These are phyloP conservation scores for Aphelinus certus DNA, from an alignment of 1,140 invertebrate genomes.

Conservation along the genomic window DNA sequence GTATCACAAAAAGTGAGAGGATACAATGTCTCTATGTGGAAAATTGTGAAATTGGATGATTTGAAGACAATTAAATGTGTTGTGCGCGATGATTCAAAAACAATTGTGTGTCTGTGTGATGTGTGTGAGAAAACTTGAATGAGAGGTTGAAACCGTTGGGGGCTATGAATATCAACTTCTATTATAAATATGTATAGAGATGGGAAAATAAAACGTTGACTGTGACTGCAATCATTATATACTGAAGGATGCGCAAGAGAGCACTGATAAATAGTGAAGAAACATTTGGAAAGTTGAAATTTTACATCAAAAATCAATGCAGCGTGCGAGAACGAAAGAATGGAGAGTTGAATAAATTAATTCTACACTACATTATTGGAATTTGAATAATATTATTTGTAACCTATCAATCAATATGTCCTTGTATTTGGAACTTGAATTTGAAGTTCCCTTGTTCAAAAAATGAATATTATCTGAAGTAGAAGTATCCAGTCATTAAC, in stretches of 20 bases:
- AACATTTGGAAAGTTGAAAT: constrained; percentile 20
- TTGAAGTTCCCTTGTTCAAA: no score
- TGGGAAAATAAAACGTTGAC: constrained; percentile 49
- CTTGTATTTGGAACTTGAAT: no score
- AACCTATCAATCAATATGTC: no score
- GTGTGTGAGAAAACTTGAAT: constrained; percentile 13
- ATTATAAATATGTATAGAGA: constrained; percentile 29
- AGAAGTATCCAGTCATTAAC: no score
- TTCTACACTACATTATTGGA: neutral
- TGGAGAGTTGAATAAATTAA: neutral
- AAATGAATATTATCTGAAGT: no score
- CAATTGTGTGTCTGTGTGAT: constrained; percentile 7
- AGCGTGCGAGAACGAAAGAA: constrained; percentile 34
- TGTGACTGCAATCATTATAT: constrained; percentile 65
- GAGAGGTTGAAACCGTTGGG: neutral
- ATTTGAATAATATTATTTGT: no score
- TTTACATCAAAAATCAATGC: constrained; percentile 33
- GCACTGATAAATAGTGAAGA: constrained; percentile 15
- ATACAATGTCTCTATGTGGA: no score
- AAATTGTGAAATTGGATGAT: neutral
- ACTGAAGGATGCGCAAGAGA: constrained; percentile 42
- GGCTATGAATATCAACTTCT: constrained; percentile 37
- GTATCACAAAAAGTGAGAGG: no score
- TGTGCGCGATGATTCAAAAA: constrained; percentile 18
- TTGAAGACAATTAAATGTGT: constrained; percentile 28